These are phyloP conservation scores for Paguma larvata DNA, from an alignment of 2,797 vertebrate species.

Conservation along the genomic window DNA sequence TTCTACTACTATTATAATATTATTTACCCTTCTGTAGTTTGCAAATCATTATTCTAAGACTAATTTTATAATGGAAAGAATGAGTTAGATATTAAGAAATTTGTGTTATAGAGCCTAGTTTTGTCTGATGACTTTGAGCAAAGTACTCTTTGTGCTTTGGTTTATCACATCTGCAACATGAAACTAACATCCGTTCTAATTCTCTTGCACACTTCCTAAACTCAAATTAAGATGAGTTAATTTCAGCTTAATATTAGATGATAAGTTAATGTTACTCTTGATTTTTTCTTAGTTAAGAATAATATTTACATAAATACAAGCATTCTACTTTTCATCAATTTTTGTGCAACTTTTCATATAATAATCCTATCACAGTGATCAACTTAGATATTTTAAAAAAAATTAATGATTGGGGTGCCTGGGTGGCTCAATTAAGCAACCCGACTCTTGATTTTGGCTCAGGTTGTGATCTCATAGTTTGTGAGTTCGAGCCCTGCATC, in stretches of 20 bases:
- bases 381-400: constrained; percentile 65
- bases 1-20: neutral
- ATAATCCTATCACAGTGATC: constrained; percentile 41
- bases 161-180: constrained; percentile 37
- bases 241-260: neutral
- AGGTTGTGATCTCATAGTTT: no score
- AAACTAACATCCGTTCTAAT: constrained; percentile 46
- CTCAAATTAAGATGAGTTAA: constrained; percentile 48
- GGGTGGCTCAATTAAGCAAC: no score
- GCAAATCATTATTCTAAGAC: constrained; percentile 9
- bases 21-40: neutral
- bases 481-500: no score
- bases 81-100: constrained; percentile 59
- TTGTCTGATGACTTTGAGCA: neutral
- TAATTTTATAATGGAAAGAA: constrained; percentile 59
- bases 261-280: constrained; percentile 33
- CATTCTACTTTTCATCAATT: constrained; percentile 33
- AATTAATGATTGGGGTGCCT: neutral
- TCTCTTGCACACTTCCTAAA: constrained; percentile 26
- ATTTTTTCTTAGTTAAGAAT: constrained; percentile 74
- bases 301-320: constrained; percentile 36
- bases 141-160: constrained; percentile 23
- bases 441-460: no score
- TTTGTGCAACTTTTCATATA: constrained; percentile 48
- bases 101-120: constrained; percentile 43